Base-by-base conservation (phyloP, 2,888 invertebrate species). In the Argyra leucocephala region DNA sequence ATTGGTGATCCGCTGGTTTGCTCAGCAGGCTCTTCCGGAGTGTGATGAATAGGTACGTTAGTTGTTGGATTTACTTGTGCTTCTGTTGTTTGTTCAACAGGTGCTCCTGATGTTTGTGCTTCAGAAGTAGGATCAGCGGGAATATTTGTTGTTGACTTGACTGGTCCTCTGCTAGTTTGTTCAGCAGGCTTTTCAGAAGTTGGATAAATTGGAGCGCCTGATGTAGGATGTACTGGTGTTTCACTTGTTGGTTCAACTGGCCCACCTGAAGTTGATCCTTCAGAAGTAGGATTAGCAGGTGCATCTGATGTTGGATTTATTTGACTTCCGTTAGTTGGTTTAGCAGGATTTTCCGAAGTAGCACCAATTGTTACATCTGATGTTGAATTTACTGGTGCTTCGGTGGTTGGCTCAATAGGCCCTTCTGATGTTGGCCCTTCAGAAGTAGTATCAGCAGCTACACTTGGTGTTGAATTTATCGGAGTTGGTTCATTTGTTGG, bases 341-440 rank as follows among this genome's bases (percentile, higher is more conserved):
- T 26, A 10, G 64, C 31, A 22, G 63, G 37, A 2, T 48, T 63
- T 12, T 24, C 63, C 0, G 70, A 66, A 21, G 65, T 1, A 31
- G 61, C 3, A 31, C 31, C 57, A 24, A 21, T 22, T 57, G 63
- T 22, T 22, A 48, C 61, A 5, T 59, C 66, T 10, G 63, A 62
- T 15, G 67, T 64, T 6, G 67, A 64, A 61, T n/a, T 36, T 10
- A 23, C 4, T 59, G 69, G 63, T 1, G 10, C 64, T 3, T 61
- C 66, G 5, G 66, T 58, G 3, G 67, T 48, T 22, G 64, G 57
- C 10, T 15, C 63, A 48, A 37, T 57, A 4, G 68, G 31, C 12
- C 63, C 63, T 12, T 63, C 62, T 12, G 58, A 5, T 18, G 58
- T 22, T 22, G 58, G 22, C 22, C 10, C 22, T 58, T 24, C 64